phyloP scores from a whole-genome alignment of 2,888 invertebrate genomes.

The Hoplodrina ambigua region DNA sequence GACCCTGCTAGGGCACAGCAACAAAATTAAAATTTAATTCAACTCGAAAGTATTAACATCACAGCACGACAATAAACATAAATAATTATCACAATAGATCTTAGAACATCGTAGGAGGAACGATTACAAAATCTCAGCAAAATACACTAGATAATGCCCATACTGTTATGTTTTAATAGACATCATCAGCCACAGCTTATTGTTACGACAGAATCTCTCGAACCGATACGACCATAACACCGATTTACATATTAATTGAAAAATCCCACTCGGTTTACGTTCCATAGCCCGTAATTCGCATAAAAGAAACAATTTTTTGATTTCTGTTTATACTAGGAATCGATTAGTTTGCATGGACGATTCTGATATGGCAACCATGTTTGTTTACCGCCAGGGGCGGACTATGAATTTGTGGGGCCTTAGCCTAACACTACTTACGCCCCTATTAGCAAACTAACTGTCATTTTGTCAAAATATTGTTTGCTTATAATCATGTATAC shows the following conservation, averaged over 20 bases:
- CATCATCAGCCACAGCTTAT: conserved; percentile 15
- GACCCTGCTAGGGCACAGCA: too few species aligned
- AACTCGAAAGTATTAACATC: too few species aligned
- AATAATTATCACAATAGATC: too few species aligned
- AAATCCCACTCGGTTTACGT: conserved; percentile 51
- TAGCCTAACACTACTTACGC: too few species aligned
- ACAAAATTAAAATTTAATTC: too few species aligned
- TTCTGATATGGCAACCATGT: conserved; percentile 54
- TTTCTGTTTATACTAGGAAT: conserved; percentile 61
- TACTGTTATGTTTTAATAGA: conserved; percentile 9
- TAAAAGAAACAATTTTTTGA: conserved; percentile 61
- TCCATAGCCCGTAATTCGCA: conserved; percentile 49
- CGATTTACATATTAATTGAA: conserved; percentile 67
- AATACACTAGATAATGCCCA: neutral
- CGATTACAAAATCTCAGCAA: neutral
- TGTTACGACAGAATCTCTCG: conserved; percentile 26
- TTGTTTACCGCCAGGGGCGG: conserved; percentile 33
- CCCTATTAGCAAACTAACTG: too few species aligned
- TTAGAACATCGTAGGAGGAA: neutral
- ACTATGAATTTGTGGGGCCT: too few species aligned
- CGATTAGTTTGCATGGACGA: conserved; percentile 64
- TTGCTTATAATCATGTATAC: too few species aligned
- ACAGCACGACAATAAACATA: too few species aligned
- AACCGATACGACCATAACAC: conserved; percentile 43
- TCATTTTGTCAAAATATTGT: too few species aligned